Evolutionary conservation across 2,113 vertebrate genomes (phyloP), one percentile per base, ranked within the genome.

Genomic region (Rhynchomys soricoides): DNA sequence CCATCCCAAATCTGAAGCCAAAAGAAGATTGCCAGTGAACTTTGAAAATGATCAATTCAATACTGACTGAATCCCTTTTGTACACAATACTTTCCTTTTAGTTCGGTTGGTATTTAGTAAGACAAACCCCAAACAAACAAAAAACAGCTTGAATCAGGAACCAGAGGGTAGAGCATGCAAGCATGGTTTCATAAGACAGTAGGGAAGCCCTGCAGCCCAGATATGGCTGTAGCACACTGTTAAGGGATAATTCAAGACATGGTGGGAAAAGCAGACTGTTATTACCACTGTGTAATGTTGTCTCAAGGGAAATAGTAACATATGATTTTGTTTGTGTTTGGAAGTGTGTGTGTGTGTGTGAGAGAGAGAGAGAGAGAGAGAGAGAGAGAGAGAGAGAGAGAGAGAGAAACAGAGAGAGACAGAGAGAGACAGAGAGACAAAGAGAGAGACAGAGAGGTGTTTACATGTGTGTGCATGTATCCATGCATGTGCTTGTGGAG

Each of bases 91-190:
- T 37, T 57, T 50, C 10, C 37, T 89, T 81, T 90, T 59, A 52
- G 37, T 74, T 95, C 92, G 57, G 40, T 86, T 93, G 57, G 22
- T 64, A 31, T 89, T 96, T 97, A 91, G 86, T 94, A 74, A 95
- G 88, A 86, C 71, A 92, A 86, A 50, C 12, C 81, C 31, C 75
- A 86, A 95, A 92, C 10, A 68, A 94, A 87, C 48, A 86, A 52
- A 52, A 96, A 95, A 62, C 16, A 95, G 64, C 11, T 37, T 79
- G 21, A 75, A 43, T 89, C 62, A 87, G 83, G 57, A 90, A 50
- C 71, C 31, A 19, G 62, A 22, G n/a, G 16, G 40, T 4, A 86
- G 45, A 85, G 40, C 11, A 26, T 8, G 9, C 19, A 90, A 91
- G 59, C 10, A 88, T 85, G 85, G n/a, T 62, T 90, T 19, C 48